Base-by-base conservation (phyloP, 1,140 invertebrate species). In the Drosophila sechellia region DNA sequence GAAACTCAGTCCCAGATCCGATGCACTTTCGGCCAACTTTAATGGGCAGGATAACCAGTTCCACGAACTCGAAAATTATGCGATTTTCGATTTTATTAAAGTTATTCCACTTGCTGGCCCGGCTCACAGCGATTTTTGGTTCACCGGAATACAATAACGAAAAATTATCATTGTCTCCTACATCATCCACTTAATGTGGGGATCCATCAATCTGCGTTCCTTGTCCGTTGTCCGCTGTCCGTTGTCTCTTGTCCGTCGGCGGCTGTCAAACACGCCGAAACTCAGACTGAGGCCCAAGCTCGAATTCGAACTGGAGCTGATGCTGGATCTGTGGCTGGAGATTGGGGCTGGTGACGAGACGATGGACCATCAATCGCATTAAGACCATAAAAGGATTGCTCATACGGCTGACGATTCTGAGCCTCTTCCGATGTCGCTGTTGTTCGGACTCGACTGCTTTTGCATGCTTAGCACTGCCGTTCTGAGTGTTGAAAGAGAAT, bases 371-470 rank as follows among this genome's bases (percentile, higher is more conserved):
- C 89, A 91, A 90, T 89, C 81, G 85, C 84, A 91, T 91, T 91
- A 90, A 91, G 77, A 79, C 81, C 84, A 89, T 90, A 91, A 90
- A 91, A 91, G 90, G 81, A 91, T 91, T 91, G 77, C 77, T 90
- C 72, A 90, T 90, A 86, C 79, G 86, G 59, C 73, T 45, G 65
- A 64, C 57, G 73, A 63, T 60, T 57, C 57, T 50, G 79, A 63
- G 59, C 50, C 79, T 60, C 77, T 59, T 78, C 69, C 69, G 46
- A 49, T 48, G 64, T 60, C 40, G 48, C 68, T 69, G 31, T 63
- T 68, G 61, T 63, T 65, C 46, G 66, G 50, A 75, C 77, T 69
- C 68, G 60, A 64, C 58, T 65, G 35, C 65, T 40, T 77, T 77
- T 80, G 59, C 57, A 72, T 69, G 68, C 66, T 78, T 77, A 78